phyloP scores from a whole-genome alignment of 2,113 vertebrate species.

The Antechinus flavipes region DNA sequence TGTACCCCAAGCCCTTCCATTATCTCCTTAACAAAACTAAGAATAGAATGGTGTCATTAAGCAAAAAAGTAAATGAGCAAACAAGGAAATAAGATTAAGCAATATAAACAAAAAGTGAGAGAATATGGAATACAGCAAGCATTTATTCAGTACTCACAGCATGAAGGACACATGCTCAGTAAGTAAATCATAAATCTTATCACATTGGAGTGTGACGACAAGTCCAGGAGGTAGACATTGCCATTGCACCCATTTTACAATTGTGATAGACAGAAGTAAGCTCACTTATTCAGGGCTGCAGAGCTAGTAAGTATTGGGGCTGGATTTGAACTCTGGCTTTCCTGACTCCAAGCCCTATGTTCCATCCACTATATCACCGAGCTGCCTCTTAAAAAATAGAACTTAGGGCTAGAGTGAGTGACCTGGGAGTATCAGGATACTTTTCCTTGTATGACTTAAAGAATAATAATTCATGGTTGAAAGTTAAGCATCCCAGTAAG shows the following conservation, averaged over 20 bases:
- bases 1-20: background rate
- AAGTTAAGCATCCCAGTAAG: background rate
- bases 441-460: background rate
- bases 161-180: background rate
- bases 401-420: background rate
- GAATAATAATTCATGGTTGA: background rate
- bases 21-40: background rate
- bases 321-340: background rate
- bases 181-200: background rate
- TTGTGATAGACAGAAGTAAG: background rate
- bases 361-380: background rate
- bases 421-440: background rate
- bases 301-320: background rate
- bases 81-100: background rate
- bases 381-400: background rate
- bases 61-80: background rate
- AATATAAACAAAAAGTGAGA: background rate
- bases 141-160: background rate
- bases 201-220: background rate
- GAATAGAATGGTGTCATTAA: background rate
- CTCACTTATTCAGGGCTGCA: too few species aligned
- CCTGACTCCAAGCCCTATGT: background rate
- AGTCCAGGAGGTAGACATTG: background rate
- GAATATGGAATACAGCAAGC: background rate
- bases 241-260: background rate